Percentiles rank a stretch among this genome's conserved stretches.
phyloP scores from a whole-genome alignment of 2,888 invertebrate genomes.

The Eristalinus aeneus region DNA sequence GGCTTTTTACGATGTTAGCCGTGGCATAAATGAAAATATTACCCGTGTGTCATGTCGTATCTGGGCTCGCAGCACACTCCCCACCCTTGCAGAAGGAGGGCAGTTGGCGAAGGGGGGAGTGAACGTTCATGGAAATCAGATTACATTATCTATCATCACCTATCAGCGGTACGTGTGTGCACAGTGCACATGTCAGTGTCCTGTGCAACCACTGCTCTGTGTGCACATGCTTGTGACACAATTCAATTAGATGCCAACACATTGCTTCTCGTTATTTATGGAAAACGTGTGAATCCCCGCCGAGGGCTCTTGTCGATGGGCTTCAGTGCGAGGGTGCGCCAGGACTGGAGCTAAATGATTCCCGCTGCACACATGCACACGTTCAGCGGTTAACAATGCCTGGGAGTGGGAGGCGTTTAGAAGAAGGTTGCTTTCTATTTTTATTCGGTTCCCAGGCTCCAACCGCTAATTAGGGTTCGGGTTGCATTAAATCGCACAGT shows the following conservation, averaged over 20 bases:
- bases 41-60: conserved; percentile 59
- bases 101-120: not conserved
- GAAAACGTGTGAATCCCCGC: conserved; percentile 58
- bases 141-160: conserved; percentile 67
- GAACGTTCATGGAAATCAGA: conserved; percentile 52
- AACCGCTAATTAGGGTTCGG: conserved; percentile 54
- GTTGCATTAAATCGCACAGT: conserved; percentile 24
- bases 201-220: conserved; percentile 24
- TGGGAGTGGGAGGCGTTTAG: conserved; percentile 7
- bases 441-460: conserved; percentile 16
- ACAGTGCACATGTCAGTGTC: conserved; percentile 37
- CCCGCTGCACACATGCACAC: conserved; percentile 29
- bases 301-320: conserved; percentile 21
- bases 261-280: conserved; percentile 64
- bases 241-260: conserved; percentile 65
- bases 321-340: not conserved
- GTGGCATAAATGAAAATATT: conserved; percentile 60
- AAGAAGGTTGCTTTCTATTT: conserved; percentile 13
- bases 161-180: conserved; percentile 27
- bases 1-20: conserved; percentile 65
- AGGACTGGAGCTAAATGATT: conserved; percentile 38
- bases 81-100: not conserved
- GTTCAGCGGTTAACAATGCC: conserved; percentile 7
- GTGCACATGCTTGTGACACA: conserved; percentile 44
- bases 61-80: conserved; percentile 18